Evolutionary conservation across 2,113 vertebrate species (phyloP), one percentile per base, ranked within the genome.

Genomic region (Scopus umbretta): DNA sequence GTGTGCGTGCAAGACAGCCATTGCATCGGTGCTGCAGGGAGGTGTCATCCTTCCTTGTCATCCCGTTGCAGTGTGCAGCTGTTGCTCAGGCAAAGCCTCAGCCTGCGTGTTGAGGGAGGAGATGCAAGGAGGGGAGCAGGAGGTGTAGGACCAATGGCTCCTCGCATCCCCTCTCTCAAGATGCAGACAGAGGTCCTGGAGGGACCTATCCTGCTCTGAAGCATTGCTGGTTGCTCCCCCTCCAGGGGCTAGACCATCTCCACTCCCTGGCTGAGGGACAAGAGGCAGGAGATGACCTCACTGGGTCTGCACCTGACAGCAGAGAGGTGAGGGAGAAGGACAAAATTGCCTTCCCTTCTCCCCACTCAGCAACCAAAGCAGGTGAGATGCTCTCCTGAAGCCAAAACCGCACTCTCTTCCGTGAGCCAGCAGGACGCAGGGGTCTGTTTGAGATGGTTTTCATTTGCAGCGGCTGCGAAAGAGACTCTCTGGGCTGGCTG

Each of bases 401-500:
- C 25, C 49, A 47, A 59, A 87, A 43, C 25, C 1, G 4, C 2
- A 0, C 11, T 79, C 15, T 84, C 3, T 19, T 84, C 25, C 9
- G 1, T 72, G 34, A 89, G 32, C 62, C 71, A 80, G 43, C 23
- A 86, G 63, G n/a, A 52, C 62, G n/a, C 62, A 75, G 42, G 29
- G 34, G 22, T 74, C 63, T 65, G 30, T 5, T 40, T 63, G 53
- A 80, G 30, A 36, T n/a, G 25, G 4, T 55, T 92, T 79, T 81
- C 2, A 0, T 79, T 75, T 10, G 76, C 49, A 68, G 56, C 0
- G 1, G 20, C 91, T 95, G 68, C 0, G 0, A 63, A 94, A 72
- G 61, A 68, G 78, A 14, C 45, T 93, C 27, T 52, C 43, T 86
- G 56, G 65, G 52, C 74, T 3, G 30, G n/a, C 66, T 88, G 27